A percentile compares a stretch with the other conserved stretches of the same genome.
Conservation (phyloP, 2,888 invertebrate species). For the Pammene aurita region DNA sequence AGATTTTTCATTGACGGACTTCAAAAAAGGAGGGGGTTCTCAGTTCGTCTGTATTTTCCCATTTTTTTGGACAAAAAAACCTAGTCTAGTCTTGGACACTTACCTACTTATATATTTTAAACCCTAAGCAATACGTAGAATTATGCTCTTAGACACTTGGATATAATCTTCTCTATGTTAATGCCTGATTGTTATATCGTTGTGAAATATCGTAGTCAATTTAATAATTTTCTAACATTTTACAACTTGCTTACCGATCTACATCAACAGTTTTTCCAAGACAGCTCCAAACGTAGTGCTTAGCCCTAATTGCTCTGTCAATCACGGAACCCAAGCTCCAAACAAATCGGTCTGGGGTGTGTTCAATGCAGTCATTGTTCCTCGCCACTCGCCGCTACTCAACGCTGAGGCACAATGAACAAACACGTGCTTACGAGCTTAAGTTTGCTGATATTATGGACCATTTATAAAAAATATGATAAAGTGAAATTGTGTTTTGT, state of each 20-base stretch:
- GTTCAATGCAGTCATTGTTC: constrained; percentile 67
- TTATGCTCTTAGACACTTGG: too few species aligned
- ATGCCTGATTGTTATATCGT: too few species aligned
- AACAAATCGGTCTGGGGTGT: constrained; percentile 53
- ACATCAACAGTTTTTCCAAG: not conserved
- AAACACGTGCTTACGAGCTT: constrained; percentile 38
- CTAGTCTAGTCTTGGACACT: too few species aligned
- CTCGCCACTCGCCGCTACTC: constrained; percentile 47
- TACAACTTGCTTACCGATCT: not conserved
- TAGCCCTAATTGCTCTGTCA: constrained; percentile 18
- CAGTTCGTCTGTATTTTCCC: too few species aligned
- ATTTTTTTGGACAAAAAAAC: too few species aligned
- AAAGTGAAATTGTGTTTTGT: constrained; percentile 10
- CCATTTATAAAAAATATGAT: constrained; percentile 25
- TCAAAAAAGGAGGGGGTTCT: too few species aligned
- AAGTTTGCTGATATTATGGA: constrained; percentile 29
- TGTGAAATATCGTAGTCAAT: too few species aligned
- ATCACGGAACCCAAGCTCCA: constrained; percentile 56
- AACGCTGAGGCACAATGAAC: constrained; percentile 47
- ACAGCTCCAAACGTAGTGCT: not conserved
- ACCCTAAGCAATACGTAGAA: too few species aligned
- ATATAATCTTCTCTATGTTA: too few species aligned
- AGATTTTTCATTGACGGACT: too few species aligned
- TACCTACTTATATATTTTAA: too few species aligned
- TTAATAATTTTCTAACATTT: too few species aligned